Conservation (phyloP, 2,888 invertebrate species). For the Epinotia nisella region DNA sequence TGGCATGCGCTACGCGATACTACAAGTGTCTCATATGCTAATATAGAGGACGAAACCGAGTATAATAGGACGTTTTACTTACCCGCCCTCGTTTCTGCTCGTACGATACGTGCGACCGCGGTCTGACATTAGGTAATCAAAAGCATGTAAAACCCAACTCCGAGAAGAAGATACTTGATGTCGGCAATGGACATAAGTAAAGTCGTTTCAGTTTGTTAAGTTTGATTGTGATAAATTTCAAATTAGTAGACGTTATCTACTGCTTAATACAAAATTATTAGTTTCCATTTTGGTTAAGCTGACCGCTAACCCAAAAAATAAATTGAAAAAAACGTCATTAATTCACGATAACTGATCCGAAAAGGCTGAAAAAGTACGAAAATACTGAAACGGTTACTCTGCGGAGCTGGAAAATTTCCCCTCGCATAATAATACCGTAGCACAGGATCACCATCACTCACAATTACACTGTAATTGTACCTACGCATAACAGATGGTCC, state of each 20-base stretch:
- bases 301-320: not conserved
- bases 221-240: not conserved
- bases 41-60: too few relatives aligned
- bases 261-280: too few relatives aligned
- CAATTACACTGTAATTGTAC: constrained; percentile 21
- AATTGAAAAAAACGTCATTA: not conserved
- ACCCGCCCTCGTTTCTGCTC: too few relatives aligned
- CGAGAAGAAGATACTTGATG: constrained; percentile 14
- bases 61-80: too few relatives aligned
- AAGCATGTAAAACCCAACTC: constrained; percentile 4
- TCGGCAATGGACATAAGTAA: constrained; percentile 11
- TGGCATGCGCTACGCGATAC: constrained; percentile 1
- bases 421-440: not conserved
- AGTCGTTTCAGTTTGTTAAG: constrained; percentile 3
- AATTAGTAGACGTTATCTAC: too few relatives aligned
- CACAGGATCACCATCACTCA: constrained; percentile 13
- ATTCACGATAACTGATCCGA: too few relatives aligned
- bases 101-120: too few relatives aligned
- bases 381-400: not conserved
- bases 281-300: too few relatives aligned
- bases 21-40: not conserved
- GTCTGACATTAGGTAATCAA: not conserved
- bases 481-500: constrained; percentile 2
- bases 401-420: not conserved
- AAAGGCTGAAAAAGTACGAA: not conserved